Percentiles rank a stretch among this genome's conserved stretches.
phyloP scores from a whole-genome alignment of 2,113 vertebrate species.

The Microcebus murinus region DNA sequence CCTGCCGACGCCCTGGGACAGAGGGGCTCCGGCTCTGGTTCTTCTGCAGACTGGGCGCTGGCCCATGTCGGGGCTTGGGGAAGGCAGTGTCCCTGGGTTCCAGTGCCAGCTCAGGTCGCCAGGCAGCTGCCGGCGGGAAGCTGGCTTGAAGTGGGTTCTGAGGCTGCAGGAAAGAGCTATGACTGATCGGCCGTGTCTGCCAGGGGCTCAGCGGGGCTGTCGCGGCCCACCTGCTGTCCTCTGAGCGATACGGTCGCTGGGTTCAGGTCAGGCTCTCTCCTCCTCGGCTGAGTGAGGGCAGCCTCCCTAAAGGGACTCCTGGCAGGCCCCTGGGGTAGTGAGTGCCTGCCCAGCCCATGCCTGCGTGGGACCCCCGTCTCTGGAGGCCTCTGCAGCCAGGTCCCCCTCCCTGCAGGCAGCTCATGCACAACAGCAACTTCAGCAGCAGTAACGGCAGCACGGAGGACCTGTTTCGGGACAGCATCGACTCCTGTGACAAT shows the following conservation, averaged over 20 bases:
- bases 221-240: fast-evolving
- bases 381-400: background rate
- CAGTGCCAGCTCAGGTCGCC: background rate
- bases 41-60: background rate
- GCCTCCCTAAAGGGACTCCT: background rate
- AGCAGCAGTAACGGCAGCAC: slow-evolving; percentile 98
- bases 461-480: slow-evolving; percentile 97
- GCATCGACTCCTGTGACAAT: slow-evolving; percentile 96
- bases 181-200: fast-evolving
- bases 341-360: background rate
- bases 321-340: background rate
- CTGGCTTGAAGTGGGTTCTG: background rate
- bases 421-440: slow-evolving; percentile 97
- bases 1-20: background rate
- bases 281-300: background rate
- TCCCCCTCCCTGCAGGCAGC: slow-evolving; percentile 87
- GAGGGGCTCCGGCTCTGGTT: fast-evolving
- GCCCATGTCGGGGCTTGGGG: background rate
- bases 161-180: background rate
- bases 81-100: background rate
- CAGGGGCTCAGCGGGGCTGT: background rate
- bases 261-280: background rate
- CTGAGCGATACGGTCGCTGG: background rate
- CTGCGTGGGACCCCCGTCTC: background rate
- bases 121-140: background rate